Percentiles rank a stretch among this genome's conserved stretches.
phyloP scores from a whole-genome alignment of 2,113 vertebrate species.

The Hemiscyllium ocellatum region DNA sequence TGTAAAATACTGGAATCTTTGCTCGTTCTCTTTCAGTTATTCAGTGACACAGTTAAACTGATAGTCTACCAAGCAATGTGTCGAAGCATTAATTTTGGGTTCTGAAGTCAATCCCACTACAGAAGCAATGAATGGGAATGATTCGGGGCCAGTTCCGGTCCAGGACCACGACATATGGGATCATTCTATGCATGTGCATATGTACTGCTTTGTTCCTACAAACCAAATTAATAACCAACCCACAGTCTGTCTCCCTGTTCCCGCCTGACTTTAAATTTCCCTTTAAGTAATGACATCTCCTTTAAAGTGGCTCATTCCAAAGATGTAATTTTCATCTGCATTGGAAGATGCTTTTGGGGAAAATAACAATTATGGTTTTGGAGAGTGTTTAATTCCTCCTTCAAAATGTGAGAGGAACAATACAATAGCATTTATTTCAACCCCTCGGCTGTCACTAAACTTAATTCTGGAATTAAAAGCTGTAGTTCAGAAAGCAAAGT shows the following conservation, averaged over 20 bases:
- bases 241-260: neutral
- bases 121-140: neutral
- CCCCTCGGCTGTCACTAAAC: neutral
- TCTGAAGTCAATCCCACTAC: no score
- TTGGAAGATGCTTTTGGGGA: neutral
- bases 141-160: neutral
- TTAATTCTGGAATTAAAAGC: neutral
- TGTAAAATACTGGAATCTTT: neutral
- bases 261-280: neutral
- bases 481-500: neutral
- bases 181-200: neutral
- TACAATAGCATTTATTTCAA: neutral
- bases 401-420: neutral
- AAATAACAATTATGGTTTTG: neutral
- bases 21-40: neutral
- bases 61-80: no score
- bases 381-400: neutral
- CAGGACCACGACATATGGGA: no score
- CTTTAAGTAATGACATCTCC: slow-evolving; percentile 3
- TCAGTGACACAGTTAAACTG: neutral
- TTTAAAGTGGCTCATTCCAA: neutral
- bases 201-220: neutral
- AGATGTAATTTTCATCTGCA: neutral
- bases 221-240: neutral
- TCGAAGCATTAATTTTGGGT: no score